Evolutionary conservation across 2,113 vertebrate species (phyloP).

Genomic region (Hippocampus barbouri): DNA sequence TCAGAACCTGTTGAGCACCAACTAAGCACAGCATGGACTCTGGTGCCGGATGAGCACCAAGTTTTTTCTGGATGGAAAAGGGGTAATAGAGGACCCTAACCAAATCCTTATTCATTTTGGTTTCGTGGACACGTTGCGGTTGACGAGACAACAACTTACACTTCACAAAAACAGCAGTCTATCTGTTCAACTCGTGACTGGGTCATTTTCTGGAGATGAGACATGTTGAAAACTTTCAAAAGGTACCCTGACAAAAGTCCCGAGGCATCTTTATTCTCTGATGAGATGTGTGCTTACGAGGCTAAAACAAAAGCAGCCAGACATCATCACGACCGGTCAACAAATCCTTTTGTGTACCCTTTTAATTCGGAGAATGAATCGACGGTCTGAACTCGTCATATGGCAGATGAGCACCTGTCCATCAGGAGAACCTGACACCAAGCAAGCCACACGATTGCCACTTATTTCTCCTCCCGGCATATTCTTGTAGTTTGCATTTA

Average conservation of each 20-base stretch:
- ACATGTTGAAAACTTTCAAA: too few species aligned
- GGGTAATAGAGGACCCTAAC: too few species aligned
- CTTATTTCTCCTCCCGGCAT: constrained; percentile 33
- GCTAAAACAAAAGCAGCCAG: neutral
- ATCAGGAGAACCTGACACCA: constrained; percentile 31
- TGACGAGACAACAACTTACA: too few species aligned
- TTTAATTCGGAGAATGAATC: neutral
- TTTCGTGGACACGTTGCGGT: too few species aligned
- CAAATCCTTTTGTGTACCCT: neutral
- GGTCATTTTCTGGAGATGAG: too few species aligned
- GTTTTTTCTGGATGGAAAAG: too few species aligned
- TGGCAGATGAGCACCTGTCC: constrained; percentile 30
- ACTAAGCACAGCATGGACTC: too few species aligned
- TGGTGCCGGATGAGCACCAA: too few species aligned
- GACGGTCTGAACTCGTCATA: constrained; percentile 21
- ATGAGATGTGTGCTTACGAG: neutral
- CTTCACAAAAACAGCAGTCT: too few species aligned
- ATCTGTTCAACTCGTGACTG: too few species aligned
- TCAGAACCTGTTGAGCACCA: too few species aligned
- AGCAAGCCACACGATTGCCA: constrained; percentile 21
- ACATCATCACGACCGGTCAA: neutral
- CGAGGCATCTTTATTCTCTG: neutral
- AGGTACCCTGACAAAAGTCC: neutral
- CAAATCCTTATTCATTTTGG: too few species aligned
- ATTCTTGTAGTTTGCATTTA: constrained; percentile 5